Evolutionary conservation across 2,797 vertebrate species (phyloP), one percentile per base, ranked within the genome.

Genomic region (Phoebastria nigripes): DNA sequence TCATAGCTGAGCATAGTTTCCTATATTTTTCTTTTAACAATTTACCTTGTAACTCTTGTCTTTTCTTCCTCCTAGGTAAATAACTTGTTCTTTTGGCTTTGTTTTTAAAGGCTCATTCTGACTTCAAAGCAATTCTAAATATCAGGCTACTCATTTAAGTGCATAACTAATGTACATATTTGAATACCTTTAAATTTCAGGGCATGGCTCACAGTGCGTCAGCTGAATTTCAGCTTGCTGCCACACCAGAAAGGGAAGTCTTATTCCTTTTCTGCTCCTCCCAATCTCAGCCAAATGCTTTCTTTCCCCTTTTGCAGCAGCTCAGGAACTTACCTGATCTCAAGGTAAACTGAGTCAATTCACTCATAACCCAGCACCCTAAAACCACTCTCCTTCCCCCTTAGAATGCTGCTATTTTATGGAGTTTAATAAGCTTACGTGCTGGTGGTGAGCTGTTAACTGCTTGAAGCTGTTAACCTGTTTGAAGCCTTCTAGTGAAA

Each of bases 101-200:
- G 59, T 77, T 95, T 93, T 65, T 70, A 62, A 78, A 78, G 66
- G 31, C 70, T 88, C 26, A 14, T 25, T 62, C 62, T 89, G 70
- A 77, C 93, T 95, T 95, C 87, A 96, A 95, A 95, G 96, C 70
- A 70, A 55, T 66, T 93, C 67, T 80, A 84, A 92, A 24, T 51
- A 87, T 21, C 67, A 89, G 47, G 59, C 55, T 82, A 39, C 80
- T 82, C 78, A 80, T 73, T 62, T 42, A 86, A 70, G 52, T 77
- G 35, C 33, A 15, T 82, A 93, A 61, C 54, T 96, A 76, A 65
- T 44, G 33, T 41, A 56, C 25, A 15, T 69, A 91, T 87, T 96
- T 93, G 31, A 89, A 94, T 93, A 82, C 49, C 49, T 94, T 88
- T 69, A 74, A 49, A 91, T 82, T 89, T 92, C 70, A 87, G 83